These are phyloP conservation scores for Protophormia terraenovae DNA, from an alignment of 2,888 invertebrate species.

Conservation along the genomic window DNA sequence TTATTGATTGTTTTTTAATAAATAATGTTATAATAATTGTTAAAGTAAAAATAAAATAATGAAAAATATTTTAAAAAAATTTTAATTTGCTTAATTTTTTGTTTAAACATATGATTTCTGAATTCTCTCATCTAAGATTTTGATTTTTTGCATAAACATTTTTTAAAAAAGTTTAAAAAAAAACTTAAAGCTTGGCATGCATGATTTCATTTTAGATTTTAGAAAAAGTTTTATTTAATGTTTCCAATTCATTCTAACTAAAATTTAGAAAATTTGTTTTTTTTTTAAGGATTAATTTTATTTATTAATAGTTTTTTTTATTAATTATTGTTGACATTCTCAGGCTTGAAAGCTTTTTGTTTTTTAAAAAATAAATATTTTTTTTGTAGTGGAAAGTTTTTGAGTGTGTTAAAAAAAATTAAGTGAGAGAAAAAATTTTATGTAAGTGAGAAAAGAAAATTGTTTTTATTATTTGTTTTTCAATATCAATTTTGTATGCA, in stretches of 20 bases:
- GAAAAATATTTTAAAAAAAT: too few relatives aligned
- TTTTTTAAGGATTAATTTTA: not conserved
- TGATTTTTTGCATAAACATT: constrained; percentile 33
- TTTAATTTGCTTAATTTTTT: not conserved
- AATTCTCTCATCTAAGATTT: constrained; percentile 43
- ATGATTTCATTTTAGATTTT: constrained; percentile 32
- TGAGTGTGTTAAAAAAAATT: not conserved
- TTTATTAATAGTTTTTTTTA: not conserved
- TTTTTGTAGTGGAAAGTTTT: not conserved
- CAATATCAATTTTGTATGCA: not conserved
- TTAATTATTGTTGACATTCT: constrained; percentile 17
- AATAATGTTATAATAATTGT: constrained; percentile 1
- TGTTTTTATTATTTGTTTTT: not conserved
- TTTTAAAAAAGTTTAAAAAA: not conserved
- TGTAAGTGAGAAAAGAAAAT: not conserved
- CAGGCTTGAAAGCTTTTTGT: constrained; percentile 54
- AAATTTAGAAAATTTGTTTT: constrained; percentile 19
- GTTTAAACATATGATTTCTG: constrained; percentile 21
- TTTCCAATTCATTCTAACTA: constrained; percentile 55
- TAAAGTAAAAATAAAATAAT: not conserved
- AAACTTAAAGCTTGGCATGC: constrained; percentile 59
- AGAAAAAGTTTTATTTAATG: constrained; percentile 10
- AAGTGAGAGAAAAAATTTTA: too few relatives aligned
- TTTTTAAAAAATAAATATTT: not conserved
- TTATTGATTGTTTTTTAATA: constrained; percentile 22